These are phyloP conservation scores for Lepus europaeus DNA, from an alignment of 2,113 vertebrate genomes.

Conservation along the genomic window DNA sequence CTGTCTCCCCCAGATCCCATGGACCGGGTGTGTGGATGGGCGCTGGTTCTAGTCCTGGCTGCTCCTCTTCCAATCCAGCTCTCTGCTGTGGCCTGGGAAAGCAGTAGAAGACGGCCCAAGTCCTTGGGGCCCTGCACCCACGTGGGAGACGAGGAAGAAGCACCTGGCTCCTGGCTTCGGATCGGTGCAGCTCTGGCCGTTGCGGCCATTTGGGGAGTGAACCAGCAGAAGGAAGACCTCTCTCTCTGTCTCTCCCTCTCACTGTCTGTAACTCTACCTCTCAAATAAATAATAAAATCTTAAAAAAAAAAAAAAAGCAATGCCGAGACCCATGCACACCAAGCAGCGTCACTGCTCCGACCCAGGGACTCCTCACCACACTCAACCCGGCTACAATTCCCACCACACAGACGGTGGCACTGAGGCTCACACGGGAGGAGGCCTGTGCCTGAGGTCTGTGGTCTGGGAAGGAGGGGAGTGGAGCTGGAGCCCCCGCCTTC, in stretches of 20 bases:
- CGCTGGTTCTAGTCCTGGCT: too few relatives aligned
- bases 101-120: too few relatives aligned
- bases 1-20: not conserved
- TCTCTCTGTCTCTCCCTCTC: too few relatives aligned
- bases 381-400: not conserved
- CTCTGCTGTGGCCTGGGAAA: too few relatives aligned
- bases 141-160: too few relatives aligned
- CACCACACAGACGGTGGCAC: constrained; percentile 21
- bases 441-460: not conserved
- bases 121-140: too few relatives aligned
- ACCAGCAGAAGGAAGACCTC: too few relatives aligned
- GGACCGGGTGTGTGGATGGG: not conserved
- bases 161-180: too few relatives aligned
- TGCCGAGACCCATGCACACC: not conserved
- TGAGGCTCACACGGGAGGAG: constrained; percentile 1
- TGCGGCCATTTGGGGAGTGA: not conserved
- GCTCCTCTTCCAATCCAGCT: too few relatives aligned
- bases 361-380: not conserved
- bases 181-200: too few relatives aligned
- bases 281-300: too few relatives aligned
- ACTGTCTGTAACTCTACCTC: too few relatives aligned
- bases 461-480: not conserved
- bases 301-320: not conserved
- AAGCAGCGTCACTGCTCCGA: not conserved
- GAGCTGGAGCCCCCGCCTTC: not conserved